These are phyloP conservation scores for Tyrophagus putrescentiae DNA, from an alignment of 1,140 invertebrate genomes.

Conservation along the genomic window DNA sequence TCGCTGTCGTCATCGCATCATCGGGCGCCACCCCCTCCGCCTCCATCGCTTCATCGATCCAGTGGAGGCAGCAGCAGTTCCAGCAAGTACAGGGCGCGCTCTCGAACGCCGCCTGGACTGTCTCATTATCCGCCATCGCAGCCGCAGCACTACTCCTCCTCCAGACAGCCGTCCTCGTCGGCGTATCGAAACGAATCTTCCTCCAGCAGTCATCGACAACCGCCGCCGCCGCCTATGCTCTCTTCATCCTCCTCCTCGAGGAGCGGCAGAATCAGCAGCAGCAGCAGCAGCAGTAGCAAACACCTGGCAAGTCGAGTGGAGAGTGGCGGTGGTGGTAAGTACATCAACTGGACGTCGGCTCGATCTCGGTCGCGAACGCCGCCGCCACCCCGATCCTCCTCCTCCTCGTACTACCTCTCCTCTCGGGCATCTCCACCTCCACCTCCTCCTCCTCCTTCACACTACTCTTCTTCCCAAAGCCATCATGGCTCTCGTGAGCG, in stretches of 20 bases:
- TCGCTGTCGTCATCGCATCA: background rate
- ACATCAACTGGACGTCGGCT: background rate
- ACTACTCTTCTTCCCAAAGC: background rate
- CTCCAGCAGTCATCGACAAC: background rate
- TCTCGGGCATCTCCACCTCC: constrained; percentile 1
- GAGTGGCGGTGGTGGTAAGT: no score
- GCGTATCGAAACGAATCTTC: background rate
- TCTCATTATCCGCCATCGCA: no score
- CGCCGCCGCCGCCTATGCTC: background rate
- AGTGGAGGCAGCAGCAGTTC: background rate
- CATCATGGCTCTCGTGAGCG: background rate
- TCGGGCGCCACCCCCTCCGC: background rate
- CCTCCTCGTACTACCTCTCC: background rate
- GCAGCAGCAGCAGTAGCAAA: background rate
- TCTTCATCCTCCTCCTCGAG: background rate
- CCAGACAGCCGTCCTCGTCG: background rate
- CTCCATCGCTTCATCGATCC: background rate
- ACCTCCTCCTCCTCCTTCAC: constrained; percentile 11
- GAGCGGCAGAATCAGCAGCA: background rate
- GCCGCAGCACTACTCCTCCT: no score
- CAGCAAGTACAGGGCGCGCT: background rate
- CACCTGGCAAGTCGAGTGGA: no score
- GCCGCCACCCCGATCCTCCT: background rate
- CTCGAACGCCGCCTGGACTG: background rate
- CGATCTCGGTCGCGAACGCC: background rate